Percentiles rank a stretch among this genome's conserved stretches.
Evolutionary conservation across 30 jellyfish, hydroid and myxozoan genomes (phyloP).

Genomic region (Morbakka virulenta): DNA sequence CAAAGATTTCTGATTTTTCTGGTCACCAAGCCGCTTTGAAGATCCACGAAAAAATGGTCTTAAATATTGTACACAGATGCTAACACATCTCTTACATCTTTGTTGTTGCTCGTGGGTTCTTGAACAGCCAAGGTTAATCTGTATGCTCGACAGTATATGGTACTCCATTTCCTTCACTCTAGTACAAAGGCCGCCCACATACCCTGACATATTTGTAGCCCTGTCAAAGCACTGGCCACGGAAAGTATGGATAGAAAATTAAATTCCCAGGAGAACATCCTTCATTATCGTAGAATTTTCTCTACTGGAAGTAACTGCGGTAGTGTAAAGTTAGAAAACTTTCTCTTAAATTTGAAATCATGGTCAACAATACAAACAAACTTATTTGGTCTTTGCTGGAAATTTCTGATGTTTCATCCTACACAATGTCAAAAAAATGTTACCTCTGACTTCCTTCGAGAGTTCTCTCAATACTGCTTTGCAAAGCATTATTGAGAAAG

Average conservation of each 20-base stretch:
- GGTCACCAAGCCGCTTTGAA: constrained; percentile 22
- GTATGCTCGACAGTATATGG: too few species aligned
- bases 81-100: not conserved
- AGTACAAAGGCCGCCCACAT: constrained; percentile 48
- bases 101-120: not conserved
- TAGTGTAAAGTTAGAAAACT: constrained; percentile 25
- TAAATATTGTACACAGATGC: not conserved
- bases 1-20: constrained; percentile 19
- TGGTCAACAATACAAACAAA: constrained; percentile 24
- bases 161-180: constrained; percentile 21
- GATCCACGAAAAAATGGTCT: constrained; percentile 34
- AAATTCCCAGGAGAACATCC: constrained; percentile 49
- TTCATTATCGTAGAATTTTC: not conserved
- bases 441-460: constrained; percentile 36
- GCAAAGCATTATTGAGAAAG: too few species aligned
- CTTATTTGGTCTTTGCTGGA: constrained; percentile 49
- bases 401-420: constrained; percentile 30
- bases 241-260: constrained; percentile 9
- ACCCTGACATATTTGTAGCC: constrained; percentile 47
- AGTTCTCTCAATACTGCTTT: constrained; percentile 30
- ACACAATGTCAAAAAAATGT: constrained; percentile 29
- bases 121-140: constrained; percentile 27
- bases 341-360: constrained; percentile 23
- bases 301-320: constrained; percentile 29
- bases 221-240: constrained; percentile 51